Evolutionary conservation across 2,113 vertebrate genomes (phyloP).

Genomic region (Rhabdornis inornatus): DNA sequence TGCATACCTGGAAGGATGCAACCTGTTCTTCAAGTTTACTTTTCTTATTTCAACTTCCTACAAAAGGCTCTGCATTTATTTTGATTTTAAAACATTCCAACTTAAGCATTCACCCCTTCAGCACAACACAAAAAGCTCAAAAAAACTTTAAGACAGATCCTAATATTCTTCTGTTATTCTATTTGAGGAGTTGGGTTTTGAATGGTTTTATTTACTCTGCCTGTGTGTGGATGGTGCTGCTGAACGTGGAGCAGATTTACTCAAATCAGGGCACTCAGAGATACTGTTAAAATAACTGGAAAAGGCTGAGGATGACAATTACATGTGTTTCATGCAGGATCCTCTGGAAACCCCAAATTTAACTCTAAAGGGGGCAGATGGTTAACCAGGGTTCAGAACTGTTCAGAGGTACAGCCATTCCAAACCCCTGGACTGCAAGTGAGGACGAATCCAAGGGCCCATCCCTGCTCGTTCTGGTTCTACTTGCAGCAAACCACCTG

Average conservation of each 20-base stretch:
- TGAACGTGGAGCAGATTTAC: not conserved
- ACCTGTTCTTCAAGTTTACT: not conserved
- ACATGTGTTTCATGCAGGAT: not conserved
- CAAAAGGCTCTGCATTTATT: not conserved
- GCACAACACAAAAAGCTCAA: not conserved
- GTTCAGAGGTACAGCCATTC: not conserved
- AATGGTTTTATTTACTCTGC: not conserved
- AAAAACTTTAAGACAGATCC: not conserved
- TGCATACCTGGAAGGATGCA: not conserved
- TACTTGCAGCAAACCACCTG: too few relatives aligned
- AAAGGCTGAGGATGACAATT: not conserved
- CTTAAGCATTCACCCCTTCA: not conserved
- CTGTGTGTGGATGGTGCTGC: not conserved
- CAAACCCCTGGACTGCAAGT: not conserved
- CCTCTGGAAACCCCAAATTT: not conserved
- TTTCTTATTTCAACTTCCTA: not conserved
- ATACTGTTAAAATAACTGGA: not conserved
- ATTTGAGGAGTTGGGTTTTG: not conserved
- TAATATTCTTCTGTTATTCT: not conserved
- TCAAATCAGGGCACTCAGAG: not conserved
- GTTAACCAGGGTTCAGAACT: not conserved
- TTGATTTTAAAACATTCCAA: not conserved
- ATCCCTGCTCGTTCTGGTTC: rapidly evolving
- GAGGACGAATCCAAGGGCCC: not conserved
- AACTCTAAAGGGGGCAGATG: not conserved